Percentiles rank a stretch among this genome's conserved stretches.
These are phyloP conservation scores for Andrena camellia DNA, from an alignment of 2,888 invertebrate species.

Conservation along the genomic window DNA sequence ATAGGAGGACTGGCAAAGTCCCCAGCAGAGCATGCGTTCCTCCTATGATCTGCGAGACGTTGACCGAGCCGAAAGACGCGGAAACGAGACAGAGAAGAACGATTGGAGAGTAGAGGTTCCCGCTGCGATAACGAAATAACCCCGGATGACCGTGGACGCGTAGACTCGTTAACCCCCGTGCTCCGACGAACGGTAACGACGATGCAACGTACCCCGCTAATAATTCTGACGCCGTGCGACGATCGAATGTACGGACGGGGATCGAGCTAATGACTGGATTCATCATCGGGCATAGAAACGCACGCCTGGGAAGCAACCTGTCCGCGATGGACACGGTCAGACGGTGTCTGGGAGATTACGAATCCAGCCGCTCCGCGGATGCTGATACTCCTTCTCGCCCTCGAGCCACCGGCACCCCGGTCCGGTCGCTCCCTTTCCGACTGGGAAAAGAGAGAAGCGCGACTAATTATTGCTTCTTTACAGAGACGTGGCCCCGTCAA, in stretches of 20 bases:
- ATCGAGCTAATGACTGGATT: slow-evolving; percentile 67
- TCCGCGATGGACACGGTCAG: slow-evolving; percentile 50
- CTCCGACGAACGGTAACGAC: slow-evolving; percentile 71
- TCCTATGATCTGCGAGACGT: slow-evolving; percentile 21
- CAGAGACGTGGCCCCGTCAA: not conserved
- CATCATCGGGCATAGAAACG: slow-evolving; percentile 58
- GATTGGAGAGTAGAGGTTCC: slow-evolving; percentile 51
- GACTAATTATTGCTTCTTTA: slow-evolving; percentile 26
- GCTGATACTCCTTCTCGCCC: slow-evolving; percentile 2
- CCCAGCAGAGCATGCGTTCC: too few species aligned
- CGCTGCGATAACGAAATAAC: slow-evolving; percentile 76
- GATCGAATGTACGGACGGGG: slow-evolving; percentile 59
- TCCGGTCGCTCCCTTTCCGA: too few species aligned
- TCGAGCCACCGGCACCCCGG: not conserved
- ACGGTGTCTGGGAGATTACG: slow-evolving; percentile 47
- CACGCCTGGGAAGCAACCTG: slow-evolving; percentile 46
- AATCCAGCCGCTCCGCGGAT: not conserved
- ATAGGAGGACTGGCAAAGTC: too few species aligned
- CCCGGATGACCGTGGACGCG: slow-evolving; percentile 71
- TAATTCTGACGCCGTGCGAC: slow-evolving; percentile 62
- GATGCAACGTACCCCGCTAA: slow-evolving; percentile 54
- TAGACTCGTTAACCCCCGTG: slow-evolving; percentile 74
- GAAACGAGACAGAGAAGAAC: slow-evolving; percentile 37
- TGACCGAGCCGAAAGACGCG: slow-evolving; percentile 62
- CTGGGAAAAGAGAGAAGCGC: not conserved